These are phyloP conservation scores for Anoplopoma fimbria DNA, from an alignment of 2,113 vertebrate genomes.

Conservation along the genomic window DNA sequence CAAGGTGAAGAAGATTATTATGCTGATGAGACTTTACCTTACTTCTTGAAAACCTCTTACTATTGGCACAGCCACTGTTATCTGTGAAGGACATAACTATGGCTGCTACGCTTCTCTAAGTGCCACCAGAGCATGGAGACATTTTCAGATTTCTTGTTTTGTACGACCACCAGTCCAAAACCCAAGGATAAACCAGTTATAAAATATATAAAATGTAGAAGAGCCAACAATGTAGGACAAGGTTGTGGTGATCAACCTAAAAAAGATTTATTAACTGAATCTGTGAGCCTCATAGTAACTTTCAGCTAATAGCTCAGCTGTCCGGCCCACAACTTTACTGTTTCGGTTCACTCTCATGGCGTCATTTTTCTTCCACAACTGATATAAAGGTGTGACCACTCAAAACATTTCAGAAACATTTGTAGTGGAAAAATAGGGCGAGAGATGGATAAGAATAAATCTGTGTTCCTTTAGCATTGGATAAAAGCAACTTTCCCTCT, in stretches of 20 bases:
- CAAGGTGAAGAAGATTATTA: too few relatives aligned
- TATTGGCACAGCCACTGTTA: not conserved
- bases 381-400: too few relatives aligned
- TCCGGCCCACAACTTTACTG: too few relatives aligned
- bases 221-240: not conserved
- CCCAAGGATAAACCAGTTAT: not conserved
- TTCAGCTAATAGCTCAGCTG: too few relatives aligned
- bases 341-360: too few relatives aligned
- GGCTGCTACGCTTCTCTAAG: too few relatives aligned
- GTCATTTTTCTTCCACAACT: too few relatives aligned
- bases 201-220: not conserved
- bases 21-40: too few relatives aligned
- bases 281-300: too few relatives aligned
- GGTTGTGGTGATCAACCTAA: not conserved
- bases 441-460: not conserved
- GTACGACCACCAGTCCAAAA: not conserved
- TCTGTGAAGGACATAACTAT: not conserved
- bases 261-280: not conserved
- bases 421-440: too few relatives aligned
- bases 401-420: too few relatives aligned
- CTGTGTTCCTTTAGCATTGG: conserved; percentile 19
- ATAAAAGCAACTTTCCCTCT: conserved; percentile 42
- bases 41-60: not conserved
- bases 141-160: not conserved
- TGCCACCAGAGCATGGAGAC: too few relatives aligned